Percentiles rank a stretch among this genome's conserved stretches.
phyloP scores from a whole-genome alignment of 1,140 invertebrate genomes.

The Drosophila baimaii region DNA sequence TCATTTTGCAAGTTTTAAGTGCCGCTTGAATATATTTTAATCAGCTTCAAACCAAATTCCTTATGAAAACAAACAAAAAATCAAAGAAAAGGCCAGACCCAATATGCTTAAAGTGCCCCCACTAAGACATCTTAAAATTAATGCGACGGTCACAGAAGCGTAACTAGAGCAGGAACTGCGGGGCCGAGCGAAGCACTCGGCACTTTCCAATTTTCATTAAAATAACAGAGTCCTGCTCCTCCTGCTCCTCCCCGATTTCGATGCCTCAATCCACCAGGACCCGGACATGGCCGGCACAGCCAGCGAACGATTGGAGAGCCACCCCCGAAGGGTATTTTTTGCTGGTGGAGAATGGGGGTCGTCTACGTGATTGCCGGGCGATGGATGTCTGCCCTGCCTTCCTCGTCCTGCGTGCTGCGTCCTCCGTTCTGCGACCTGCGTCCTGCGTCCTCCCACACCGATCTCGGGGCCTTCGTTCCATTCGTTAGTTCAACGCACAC shows the following conservation, averaged over 20 bases:
- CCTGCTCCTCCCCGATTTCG: slow-evolving; percentile 12
- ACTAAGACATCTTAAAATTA: slow-evolving; percentile 74
- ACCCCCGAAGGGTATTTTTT: slow-evolving; percentile 48
- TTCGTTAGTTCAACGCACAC: slow-evolving; percentile 79
- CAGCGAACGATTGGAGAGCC: slow-evolving; percentile 46
- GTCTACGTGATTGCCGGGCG: slow-evolving; percentile 75
- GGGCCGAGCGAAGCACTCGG: slow-evolving; percentile 42
- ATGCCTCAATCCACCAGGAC: slow-evolving; percentile 10
- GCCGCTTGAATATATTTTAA: not conserved
- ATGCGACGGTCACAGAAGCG: slow-evolving; percentile 56
- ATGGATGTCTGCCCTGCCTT: slow-evolving; percentile 56
- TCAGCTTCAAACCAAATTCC: slow-evolving; percentile 18
- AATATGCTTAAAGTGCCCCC: slow-evolving; percentile 45
- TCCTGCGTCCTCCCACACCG: slow-evolving; percentile 21
- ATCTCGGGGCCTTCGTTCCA: slow-evolving; percentile 60
- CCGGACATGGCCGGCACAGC: slow-evolving; percentile 15
- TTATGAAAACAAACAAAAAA: slow-evolving; percentile 19
- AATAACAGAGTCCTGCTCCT: slow-evolving; percentile 74
- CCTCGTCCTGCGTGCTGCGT: slow-evolving; percentile 1
- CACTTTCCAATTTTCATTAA: slow-evolving; percentile 84
- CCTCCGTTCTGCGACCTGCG: slow-evolving; percentile 1
- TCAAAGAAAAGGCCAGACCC: slow-evolving; percentile 15
- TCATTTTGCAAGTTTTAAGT: too few relatives aligned
- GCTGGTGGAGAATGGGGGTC: slow-evolving; percentile 32
- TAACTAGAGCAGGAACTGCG: slow-evolving; percentile 27